Evolutionary conservation across 35 echinoderm and acorn worm genomes (phyloP).

Genomic region (Apostichopus californicus): DNA sequence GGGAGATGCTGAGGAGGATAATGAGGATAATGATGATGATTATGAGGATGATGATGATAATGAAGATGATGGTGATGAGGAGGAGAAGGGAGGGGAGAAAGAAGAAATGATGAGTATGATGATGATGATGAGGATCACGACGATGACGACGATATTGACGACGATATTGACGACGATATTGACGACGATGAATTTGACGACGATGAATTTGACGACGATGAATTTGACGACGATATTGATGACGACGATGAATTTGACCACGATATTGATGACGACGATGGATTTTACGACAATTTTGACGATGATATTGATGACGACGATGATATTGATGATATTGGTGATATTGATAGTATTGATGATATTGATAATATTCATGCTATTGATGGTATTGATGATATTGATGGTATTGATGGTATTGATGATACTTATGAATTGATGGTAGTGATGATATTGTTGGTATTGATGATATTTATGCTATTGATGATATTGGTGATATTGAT

Average conservation of each 20-base stretch:
- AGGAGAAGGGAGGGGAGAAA: background rate
- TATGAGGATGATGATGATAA: conserved; percentile 8
- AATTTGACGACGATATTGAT: too few relatives aligned
- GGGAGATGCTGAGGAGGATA: background rate
- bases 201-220: too few relatives aligned
- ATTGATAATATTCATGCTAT: too few relatives aligned
- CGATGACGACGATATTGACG: background rate
- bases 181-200: background rate
- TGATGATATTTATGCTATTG: background rate
- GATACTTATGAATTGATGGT: background rate
- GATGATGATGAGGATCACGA: background rate
- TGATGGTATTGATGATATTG: too few relatives aligned
- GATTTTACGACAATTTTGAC: too few relatives aligned
- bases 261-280: too few relatives aligned
- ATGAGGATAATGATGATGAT: background rate
- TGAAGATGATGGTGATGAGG: background rate
- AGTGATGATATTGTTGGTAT: background rate
- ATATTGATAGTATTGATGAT: too few relatives aligned
- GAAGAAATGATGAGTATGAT: background rate
- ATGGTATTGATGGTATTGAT: too few relatives aligned
- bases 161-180: background rate
- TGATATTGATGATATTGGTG: too few relatives aligned
- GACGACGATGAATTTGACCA: too few relatives aligned
- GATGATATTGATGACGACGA: too few relatives aligned
- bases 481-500: background rate